Percentiles rank a stretch among this genome's conserved stretches.
Evolutionary conservation across 2,888 invertebrate genomes (phyloP).

Genomic region (Acleris literana): DNA sequence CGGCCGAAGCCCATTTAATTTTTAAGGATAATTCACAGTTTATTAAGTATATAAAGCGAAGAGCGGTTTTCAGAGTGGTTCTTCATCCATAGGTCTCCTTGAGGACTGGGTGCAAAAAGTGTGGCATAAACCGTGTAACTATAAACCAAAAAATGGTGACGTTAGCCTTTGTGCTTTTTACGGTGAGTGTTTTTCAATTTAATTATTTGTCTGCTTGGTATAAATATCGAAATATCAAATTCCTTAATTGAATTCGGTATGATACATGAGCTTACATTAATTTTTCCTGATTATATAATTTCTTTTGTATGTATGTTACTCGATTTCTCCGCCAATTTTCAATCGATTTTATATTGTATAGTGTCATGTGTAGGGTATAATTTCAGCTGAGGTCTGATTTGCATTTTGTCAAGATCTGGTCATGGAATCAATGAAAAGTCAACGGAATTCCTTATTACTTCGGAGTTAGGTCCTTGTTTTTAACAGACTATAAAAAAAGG

Average conservation of each 20-base stretch:
- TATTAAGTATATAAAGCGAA: background rate
- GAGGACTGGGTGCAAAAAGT: constrained; percentile 11
- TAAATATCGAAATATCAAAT: too few species aligned
- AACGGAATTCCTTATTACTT: background rate
- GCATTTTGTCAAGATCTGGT: too few species aligned
- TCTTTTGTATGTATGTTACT: background rate
- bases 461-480: too few species aligned
- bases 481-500: too few species aligned
- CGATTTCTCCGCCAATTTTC: background rate
- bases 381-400: too few species aligned
- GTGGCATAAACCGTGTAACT: constrained; percentile 20
- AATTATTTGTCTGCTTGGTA: too few species aligned
- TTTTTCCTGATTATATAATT: background rate
- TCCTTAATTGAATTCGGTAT: too few species aligned
- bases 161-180: constrained; percentile 4
- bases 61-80: background rate
- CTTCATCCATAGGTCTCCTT: background rate
- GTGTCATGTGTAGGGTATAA: background rate
- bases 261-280: too few species aligned
- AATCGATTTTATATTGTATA: background rate
- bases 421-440: too few species aligned
- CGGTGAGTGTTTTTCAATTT: constrained; percentile 11
- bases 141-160: constrained; percentile 26
- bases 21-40: background rate
- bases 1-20: too few species aligned